Conservation (phyloP, 1,140 invertebrate genomes). For the Penaeus chinensis region DNA sequence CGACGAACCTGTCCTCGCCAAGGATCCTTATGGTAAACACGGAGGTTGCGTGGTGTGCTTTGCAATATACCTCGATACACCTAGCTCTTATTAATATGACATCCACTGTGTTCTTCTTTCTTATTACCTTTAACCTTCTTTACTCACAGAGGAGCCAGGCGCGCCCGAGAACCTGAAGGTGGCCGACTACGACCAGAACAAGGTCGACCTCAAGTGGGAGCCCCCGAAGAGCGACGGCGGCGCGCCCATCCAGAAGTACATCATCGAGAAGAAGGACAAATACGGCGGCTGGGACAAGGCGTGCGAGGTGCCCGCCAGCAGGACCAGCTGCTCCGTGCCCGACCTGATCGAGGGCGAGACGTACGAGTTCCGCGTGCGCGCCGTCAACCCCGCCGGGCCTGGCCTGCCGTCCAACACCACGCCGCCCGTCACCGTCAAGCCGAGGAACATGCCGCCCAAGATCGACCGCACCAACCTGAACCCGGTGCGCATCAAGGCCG, state of each 20-base stretch:
- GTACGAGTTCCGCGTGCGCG: conserved; percentile 91
- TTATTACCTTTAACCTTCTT: background rate
- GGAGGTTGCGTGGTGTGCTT: background rate
- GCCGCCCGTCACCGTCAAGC: conserved; percentile 89
- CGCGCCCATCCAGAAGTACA: conserved; percentile 86
- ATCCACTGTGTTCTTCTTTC: background rate
- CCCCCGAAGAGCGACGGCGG: conserved; percentile 86
- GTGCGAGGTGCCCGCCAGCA: conserved; percentile 81
- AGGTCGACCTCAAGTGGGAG: conserved; percentile 89
- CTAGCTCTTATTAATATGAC: no score
- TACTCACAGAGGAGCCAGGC: conserved; percentile 84
- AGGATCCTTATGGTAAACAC: conserved; percentile 89
- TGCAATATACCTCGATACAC: background rate
- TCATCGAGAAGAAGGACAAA: conserved; percentile 94
- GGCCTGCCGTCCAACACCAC: conserved; percentile 91
- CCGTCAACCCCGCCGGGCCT: conserved; percentile 92
- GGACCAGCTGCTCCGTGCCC: conserved; percentile 86
- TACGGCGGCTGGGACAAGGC: conserved; percentile 95
- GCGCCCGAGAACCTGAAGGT: conserved; percentile 90
- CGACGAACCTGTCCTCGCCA: conserved; percentile 87
- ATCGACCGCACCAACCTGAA: conserved; percentile 90
- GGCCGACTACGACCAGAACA: conserved; percentile 96
- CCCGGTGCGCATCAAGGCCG: conserved; percentile 87
- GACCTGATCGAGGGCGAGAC: conserved; percentile 90
- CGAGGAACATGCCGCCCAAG: conserved; percentile 85